Conservation (phyloP, 2,113 vertebrate genomes). For the Bubo bubo region DNA sequence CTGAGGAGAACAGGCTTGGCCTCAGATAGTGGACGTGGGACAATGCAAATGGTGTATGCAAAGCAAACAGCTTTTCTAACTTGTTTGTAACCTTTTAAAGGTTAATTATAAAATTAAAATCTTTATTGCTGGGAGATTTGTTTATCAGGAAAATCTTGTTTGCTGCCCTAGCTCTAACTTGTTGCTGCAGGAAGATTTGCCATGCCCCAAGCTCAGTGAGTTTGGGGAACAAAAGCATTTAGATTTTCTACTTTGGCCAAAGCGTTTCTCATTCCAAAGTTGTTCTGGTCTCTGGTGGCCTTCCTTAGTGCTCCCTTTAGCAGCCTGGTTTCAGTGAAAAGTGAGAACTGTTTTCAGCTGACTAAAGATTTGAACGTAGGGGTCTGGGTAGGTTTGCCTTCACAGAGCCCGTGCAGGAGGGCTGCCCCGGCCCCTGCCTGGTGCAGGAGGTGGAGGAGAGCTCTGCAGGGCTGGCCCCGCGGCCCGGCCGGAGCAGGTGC, state of each 20-base stretch:
- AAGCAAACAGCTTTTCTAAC: neutral
- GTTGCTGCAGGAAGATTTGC: neutral
- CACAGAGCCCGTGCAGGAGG: rapidly evolving
- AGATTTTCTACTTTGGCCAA: neutral
- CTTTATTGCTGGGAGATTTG: neutral
- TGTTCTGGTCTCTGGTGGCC: neutral
- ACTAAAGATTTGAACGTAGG: rapidly evolving
- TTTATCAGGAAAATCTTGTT: neutral
- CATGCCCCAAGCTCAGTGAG: neutral
- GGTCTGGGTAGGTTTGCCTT: neutral
- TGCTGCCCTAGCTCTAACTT: neutral
- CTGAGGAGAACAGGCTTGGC: neutral
- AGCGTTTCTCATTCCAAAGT: neutral
- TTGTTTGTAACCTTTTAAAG: neutral
- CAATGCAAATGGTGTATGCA: rapidly evolving
- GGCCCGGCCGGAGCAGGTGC: rapidly evolving
- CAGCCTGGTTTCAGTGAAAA: neutral
- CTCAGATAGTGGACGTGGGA: neutral
- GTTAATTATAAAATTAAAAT: neutral
- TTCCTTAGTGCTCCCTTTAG: neutral
- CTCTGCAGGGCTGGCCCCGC: neutral
- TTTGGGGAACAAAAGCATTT: neutral
- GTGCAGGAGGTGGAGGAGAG: neutral
- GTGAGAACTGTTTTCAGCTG: neutral
- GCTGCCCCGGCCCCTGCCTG: neutral